Percentiles rank a stretch among this genome's conserved stretches.
phyloP scores from a whole-genome alignment of 35 echinoderm and acorn worm genomes.

The Heliocidaris tuberculata region DNA sequence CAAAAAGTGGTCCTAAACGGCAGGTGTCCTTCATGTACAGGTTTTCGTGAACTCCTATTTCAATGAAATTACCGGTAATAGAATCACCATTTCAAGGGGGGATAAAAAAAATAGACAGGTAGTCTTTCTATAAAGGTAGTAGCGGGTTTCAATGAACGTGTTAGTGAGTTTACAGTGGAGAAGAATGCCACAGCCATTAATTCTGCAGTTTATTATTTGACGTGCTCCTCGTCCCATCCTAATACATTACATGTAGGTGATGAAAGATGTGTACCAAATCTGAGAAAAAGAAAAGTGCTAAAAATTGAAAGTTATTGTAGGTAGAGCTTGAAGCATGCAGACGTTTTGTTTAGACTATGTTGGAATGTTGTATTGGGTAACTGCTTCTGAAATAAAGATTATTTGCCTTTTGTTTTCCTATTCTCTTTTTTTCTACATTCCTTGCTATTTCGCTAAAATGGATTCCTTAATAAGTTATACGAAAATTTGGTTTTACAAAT shows the following conservation, averaged over 20 bases:
- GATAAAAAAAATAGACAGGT: no score
- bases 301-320: background rate
- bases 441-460: background rate
- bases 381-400: background rate
- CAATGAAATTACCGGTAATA: no score
- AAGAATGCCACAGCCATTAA: no score
- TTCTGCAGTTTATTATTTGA: no score
- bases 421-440: background rate
- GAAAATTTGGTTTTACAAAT: background rate
- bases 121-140: no score
- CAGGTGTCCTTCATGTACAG: no score
- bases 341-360: background rate
- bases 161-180: no score
- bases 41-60: no score
- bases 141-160: no score
- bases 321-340: background rate
- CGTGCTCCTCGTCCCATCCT: no score
- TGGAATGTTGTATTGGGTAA: background rate
- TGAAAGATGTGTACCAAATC: background rate
- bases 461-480: background rate
- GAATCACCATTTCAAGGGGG: no score
- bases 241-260: background rate
- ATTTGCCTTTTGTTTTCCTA: background rate
- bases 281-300: background rate
- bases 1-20: no score